These are phyloP conservation scores for Zalophus californianus DNA, from an alignment of 2,797 vertebrate genomes.

Conservation along the genomic window DNA sequence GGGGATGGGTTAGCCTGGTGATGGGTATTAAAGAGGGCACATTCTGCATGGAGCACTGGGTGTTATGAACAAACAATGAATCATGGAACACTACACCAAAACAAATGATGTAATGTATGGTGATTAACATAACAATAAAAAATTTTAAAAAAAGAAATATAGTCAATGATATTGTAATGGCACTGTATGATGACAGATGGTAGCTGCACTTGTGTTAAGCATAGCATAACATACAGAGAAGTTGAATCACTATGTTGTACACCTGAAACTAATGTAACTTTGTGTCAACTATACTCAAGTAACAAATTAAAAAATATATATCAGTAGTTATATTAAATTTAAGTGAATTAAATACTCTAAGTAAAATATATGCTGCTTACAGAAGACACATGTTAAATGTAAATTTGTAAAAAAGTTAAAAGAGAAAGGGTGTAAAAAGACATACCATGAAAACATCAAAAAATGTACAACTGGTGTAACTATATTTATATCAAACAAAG, in stretches of 20 bases:
- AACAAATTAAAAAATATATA: not conserved
- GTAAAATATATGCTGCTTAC: not conserved
- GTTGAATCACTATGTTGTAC: not conserved
- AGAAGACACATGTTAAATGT: not conserved
- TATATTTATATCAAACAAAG: not conserved
- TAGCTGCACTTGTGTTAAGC: not conserved
- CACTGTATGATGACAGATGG: not conserved
- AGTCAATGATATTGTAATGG: not conserved
- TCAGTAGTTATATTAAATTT: not conserved
- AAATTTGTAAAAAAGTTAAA: not conserved
- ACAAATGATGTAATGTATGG: no score
- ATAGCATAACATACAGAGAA: not conserved
- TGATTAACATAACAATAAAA: no score
- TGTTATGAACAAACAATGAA: no score
- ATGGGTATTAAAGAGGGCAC: no score
- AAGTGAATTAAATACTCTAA: not conserved
- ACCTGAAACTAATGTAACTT: not conserved
- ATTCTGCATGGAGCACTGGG: no score
- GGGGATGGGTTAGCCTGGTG: no score
- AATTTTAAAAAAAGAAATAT: not conserved
- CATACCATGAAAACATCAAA: not conserved
- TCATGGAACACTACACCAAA: no score
- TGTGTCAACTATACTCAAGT: not conserved
- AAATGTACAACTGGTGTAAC: not conserved
- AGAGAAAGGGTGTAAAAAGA: not conserved